phyloP scores from a whole-genome alignment of 1,140 invertebrate genomes.

The Triops longicaudatus region DNA sequence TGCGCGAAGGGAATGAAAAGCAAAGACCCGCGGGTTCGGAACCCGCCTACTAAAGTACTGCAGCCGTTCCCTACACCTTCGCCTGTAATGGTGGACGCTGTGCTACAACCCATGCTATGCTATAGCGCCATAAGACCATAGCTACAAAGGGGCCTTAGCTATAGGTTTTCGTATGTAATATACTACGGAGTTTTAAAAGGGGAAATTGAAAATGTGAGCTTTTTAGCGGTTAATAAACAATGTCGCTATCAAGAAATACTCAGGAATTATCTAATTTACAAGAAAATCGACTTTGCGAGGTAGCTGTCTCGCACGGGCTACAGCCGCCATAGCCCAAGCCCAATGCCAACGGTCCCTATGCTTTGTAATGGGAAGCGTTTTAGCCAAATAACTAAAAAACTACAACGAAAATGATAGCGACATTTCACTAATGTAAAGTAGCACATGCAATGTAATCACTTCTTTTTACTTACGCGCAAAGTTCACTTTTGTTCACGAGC shows the following conservation, averaged over 20 bases:
- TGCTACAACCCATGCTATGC: slow-evolving; percentile 11
- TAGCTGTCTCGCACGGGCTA: background rate
- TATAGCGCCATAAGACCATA: slow-evolving; percentile 5
- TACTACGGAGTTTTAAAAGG: background rate
- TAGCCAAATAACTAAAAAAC: background rate
- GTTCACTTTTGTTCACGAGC: background rate
- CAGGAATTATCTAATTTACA: background rate
- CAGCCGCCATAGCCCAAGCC: slow-evolving; percentile 13
- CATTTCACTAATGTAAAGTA: background rate
- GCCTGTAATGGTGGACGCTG: slow-evolving; percentile 10
- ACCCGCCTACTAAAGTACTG: background rate
- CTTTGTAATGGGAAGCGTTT: background rate
- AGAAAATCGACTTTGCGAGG: slow-evolving; percentile 14
- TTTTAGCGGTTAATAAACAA: background rate
- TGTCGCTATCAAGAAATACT: slow-evolving; percentile 12
- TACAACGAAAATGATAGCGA: background rate
- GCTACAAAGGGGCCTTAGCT: slow-evolving; percentile 7
- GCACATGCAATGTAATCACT: background rate
- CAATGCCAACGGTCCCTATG: slow-evolving; percentile 4
- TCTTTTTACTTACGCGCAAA: slow-evolving; percentile 3
- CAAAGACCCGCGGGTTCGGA: background rate
- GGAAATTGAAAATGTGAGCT: background rate
- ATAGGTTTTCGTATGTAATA: slow-evolving; percentile 13
- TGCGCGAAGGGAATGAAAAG: background rate
- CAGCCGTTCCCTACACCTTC: background rate